Evolutionary conservation across 1,140 invertebrate species (phyloP).

Genomic region (Augochlora pura): DNA sequence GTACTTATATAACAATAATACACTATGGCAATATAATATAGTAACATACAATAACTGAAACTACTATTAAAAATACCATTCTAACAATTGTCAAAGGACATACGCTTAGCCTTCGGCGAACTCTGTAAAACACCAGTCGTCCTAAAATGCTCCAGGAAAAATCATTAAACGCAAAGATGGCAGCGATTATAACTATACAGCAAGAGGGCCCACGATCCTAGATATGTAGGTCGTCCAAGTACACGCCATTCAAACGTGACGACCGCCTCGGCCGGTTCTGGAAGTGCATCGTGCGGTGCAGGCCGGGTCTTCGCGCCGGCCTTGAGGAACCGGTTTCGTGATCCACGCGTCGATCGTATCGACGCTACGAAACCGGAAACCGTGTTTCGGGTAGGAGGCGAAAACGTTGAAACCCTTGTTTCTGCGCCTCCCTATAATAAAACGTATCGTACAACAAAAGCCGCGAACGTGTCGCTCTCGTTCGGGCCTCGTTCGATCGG

Average conservation of each 20-base stretch:
- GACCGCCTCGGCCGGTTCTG: neutral
- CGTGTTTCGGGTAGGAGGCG: slow-evolving; percentile 8
- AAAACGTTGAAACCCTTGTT: slow-evolving; percentile 13
- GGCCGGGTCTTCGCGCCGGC: slow-evolving; percentile 35
- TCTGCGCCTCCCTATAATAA: too few relatives aligned
- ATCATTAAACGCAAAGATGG: too few relatives aligned
- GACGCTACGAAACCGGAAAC: slow-evolving; percentile 52
- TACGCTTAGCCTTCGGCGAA: too few relatives aligned
- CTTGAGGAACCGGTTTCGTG: slow-evolving; percentile 55
- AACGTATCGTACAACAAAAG: neutral
- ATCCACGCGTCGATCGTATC: slow-evolving; percentile 43
- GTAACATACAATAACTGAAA: too few relatives aligned
- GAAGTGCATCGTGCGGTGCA: neutral
- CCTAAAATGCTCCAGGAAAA: too few relatives aligned
- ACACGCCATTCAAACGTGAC: neutral
- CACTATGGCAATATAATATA: too few relatives aligned
- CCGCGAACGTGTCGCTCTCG: neutral
- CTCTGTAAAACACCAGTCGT: too few relatives aligned
- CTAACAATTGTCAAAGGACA: too few relatives aligned
- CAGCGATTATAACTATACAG: neutral
- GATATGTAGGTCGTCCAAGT: slow-evolving; percentile 13
- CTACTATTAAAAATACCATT: too few relatives aligned
- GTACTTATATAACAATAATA: too few relatives aligned
- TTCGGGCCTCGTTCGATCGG: neutral
- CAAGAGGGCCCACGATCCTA: neutral